Percentiles rank a stretch among this genome's conserved stretches.
Conservation (phyloP, 1,140 invertebrate species). For the Anastrepha ludens region DNA sequence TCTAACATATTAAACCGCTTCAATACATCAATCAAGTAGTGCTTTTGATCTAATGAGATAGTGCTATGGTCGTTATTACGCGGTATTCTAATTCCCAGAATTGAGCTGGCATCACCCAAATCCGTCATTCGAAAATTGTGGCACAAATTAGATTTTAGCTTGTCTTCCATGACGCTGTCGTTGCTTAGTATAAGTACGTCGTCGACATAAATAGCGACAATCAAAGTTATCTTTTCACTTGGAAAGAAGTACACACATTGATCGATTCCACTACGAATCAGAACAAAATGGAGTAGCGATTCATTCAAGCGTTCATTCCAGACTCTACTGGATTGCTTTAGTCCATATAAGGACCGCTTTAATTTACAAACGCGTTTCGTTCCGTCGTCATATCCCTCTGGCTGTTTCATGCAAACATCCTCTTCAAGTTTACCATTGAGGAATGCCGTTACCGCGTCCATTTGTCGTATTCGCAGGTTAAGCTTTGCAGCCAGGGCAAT, state of each 20-base stretch:
- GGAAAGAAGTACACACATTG: constrained; percentile 56
- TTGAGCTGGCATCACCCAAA: constrained; percentile 17
- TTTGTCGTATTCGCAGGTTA: constrained; percentile 61
- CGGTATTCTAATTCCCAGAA: constrained; percentile 37
- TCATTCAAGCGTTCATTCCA: constrained; percentile 63
- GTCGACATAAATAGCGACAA: constrained; percentile 56
- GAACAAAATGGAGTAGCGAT: constrained; percentile 57
- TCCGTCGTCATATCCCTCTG: constrained; percentile 60
- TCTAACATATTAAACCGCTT: constrained; percentile 44
- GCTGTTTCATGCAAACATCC: constrained; percentile 65
- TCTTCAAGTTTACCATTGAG: constrained; percentile 30
- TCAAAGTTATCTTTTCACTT: not conserved
- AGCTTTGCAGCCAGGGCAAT: constrained; percentile 58
- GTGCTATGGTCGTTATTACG: not conserved
- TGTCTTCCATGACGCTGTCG: not conserved
- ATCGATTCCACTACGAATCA: constrained; percentile 56
- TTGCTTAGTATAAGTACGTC: constrained; percentile 46
- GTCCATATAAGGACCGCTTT: constrained; percentile 63
- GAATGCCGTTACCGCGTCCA: constrained; percentile 62
- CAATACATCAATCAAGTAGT: not conserved
- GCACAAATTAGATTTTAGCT: not conserved
- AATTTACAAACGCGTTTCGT: constrained; percentile 59
- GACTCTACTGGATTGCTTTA: constrained; percentile 63
- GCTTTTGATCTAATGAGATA: not conserved
- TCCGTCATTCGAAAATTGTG: constrained; percentile 52